Evolutionary conservation across 2,888 invertebrate genomes (phyloP), one percentile per base, ranked within the genome.

Genomic region (Tachina lurida): DNA sequence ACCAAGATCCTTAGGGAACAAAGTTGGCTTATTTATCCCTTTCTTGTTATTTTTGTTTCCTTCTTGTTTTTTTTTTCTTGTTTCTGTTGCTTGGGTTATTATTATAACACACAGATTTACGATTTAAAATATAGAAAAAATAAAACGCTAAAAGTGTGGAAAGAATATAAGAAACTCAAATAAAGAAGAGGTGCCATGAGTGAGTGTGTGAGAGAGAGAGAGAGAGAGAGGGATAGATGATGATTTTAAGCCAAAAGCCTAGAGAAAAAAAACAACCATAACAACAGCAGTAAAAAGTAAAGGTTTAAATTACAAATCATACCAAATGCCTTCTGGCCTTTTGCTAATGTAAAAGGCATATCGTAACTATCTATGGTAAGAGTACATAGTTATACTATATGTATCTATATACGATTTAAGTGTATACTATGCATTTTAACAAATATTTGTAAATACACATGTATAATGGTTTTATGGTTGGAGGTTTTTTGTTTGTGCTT

Each of bases 281-380:
- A 65, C 49, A 77, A 49, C 22, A 63, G 56, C 71, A 49, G 45
- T 52, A 73, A 76, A 76, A 80, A 47, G 67, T 80, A 73, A 76
- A 84, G 84, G 84, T 73, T 84, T 84, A 80, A 80, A 84, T 84
- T 77, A 84, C 76, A 84, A 80, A 84, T 77, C 73, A 76, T 62
- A 65, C 2, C 41, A 60, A 74, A 74, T 60, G 84, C 65, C 84
- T 65, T 74, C 60, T 67, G 75, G 79, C 71, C 68, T 60, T 76
- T 76, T 76, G 52, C 63, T 68, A 62, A 58, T 65, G 60, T 67
- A 62, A 80, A 76, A 65, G 76, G 58, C 84, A 76, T 76, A 84
- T 56, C 52, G 47, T 60, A 52, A 39, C 54, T 22, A 63, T 39
- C 19, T 31, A 7, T 22, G 10, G 22, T 67, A 9, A 19, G 15